Base-by-base conservation (phyloP, 2,888 invertebrate genomes). In the Trachelus iudaicus region DNA sequence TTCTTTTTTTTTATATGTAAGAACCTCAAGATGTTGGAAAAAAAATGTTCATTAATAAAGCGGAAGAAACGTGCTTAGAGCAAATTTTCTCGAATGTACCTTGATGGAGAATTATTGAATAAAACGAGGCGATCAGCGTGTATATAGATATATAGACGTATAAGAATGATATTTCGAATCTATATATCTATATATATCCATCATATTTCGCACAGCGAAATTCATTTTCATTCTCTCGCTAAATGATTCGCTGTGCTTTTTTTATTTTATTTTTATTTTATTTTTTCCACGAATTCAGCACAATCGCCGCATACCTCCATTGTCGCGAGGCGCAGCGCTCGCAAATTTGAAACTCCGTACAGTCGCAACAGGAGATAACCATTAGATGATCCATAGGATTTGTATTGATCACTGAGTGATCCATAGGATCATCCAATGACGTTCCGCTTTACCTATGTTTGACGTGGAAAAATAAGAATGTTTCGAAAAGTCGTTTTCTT, bases 1-100 rank as follows among this genome's bases (percentile, higher is more conserved):
- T 88, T 89, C 87, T 75, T 87, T 88, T 86, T 85, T 89, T 89
- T 87, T 86, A 87, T 84, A 85, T 87, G 85, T 87, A 88, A 88
- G 83, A 87, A 87, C 81, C 83, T 82, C 82, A 84, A 85, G 87
- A 87, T 87, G 85, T 88, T 88, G 90, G 85, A 84, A 88, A 86
- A 86, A 85, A 87, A 56, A 86, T 84, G 85, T 88, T 89, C 84
- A 86, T 87, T 83, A 85, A 89, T 89, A 88, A 90, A 89, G 84
- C 85, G 83, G 83, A 81, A 80, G 85, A 86, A 85, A 78, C 76
- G 80, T 79, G 69, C 73, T 33, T 74, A n/a, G 33, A 34, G 37
- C 23, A 34, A 73, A 73, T 76, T 73, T 9, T 23, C 40, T 56
- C 40, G 40, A 69, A 69, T 79, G 34, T 11, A 69, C 69, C 33